Base-by-base conservation (phyloP, 2,797 vertebrate genomes). In the Thunnus albacares region DNA sequence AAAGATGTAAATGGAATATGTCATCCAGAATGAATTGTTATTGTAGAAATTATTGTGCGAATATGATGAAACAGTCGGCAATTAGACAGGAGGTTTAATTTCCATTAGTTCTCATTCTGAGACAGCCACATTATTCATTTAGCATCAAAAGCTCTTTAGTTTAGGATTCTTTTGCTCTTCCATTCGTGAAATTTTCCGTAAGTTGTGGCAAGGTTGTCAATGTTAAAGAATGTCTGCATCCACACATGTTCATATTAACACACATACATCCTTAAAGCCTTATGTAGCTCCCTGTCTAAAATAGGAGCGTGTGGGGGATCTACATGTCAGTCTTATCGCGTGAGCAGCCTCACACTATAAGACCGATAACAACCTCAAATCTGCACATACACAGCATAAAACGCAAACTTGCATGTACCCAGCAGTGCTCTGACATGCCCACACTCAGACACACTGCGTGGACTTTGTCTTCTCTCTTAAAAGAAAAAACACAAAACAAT, bases 11-110 rank as follows among this genome's bases (percentile, higher is more conserved):
- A 83, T 83, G 58, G 61, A 77, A 77, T 67, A 28, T 68, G 77
- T 82, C 80, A 71, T 53, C 80, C 62, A 71, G 47, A 77, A 75
- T 82, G 9, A 61, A 59, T 60, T 66, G 70, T 75, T 71, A 35
- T 73, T 76, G 60, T 82, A 68, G 33, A 66, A 77, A 58, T 64
- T 9, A 87, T 51, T 4, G 20, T 65, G 59, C 20, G 67, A 81
- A 64, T 71, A 84, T 82, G 85, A 86, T 83, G 75, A 87, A 86
- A 82, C 67, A 63, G 66, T 69, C 6, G 8, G 76, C 60, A 80
- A 83, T 81, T 71, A 83, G 45, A 63, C 52, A 1, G 47, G 58
- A 76, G 55, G 33, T 75, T 67, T 70, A 20, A 64, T 63, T 43
- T 61, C 55, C 26, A 75, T 77, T 71, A 47, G 26, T 58, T 75